A percentile compares a stretch with the other conserved stretches of the same genome.
Evolutionary conservation across 2,888 invertebrate species (phyloP).

Genomic region (Chelonus formosanus): DNA sequence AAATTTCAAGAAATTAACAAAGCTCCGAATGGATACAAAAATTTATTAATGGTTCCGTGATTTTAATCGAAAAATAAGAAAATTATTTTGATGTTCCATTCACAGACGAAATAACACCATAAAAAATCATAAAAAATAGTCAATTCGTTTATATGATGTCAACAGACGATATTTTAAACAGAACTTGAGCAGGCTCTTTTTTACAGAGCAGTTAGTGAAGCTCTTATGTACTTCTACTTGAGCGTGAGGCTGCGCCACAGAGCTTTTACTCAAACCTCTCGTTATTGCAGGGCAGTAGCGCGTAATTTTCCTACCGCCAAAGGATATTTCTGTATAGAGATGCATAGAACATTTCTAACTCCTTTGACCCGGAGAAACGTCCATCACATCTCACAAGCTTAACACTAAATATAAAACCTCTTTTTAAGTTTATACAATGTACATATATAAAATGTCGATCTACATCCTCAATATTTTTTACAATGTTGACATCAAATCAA

Average conservation of each 20-base stretch:
- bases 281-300: constrained; percentile 37
- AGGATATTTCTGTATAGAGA: constrained; percentile 32
- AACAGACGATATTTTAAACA: too few relatives aligned
- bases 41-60: too few relatives aligned
- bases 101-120: too few relatives aligned
- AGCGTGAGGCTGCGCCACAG: constrained; percentile 24
- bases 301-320: constrained; percentile 37
- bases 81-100: too few relatives aligned
- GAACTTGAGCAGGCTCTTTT: too few relatives aligned
- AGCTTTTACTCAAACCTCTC: constrained; percentile 27
- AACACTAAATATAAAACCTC: constrained; percentile 23
- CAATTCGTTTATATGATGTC: too few relatives aligned
- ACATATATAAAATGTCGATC: background rate
- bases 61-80: too few relatives aligned
- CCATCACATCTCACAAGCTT: constrained; percentile 28
- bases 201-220: too few relatives aligned
- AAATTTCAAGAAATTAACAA: too few relatives aligned
- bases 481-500: constrained; percentile 16
- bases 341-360: constrained; percentile 31
- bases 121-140: too few relatives aligned
- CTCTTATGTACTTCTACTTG: constrained; percentile 4
- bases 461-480: constrained; percentile 21
- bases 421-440: background rate
- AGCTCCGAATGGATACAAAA: too few relatives aligned
- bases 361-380: constrained; percentile 34